Percentiles rank a stretch among this genome's conserved stretches.
phyloP scores from a whole-genome alignment of 2,888 invertebrate species.

The Acanthococcus lagerstroemiae region DNA sequence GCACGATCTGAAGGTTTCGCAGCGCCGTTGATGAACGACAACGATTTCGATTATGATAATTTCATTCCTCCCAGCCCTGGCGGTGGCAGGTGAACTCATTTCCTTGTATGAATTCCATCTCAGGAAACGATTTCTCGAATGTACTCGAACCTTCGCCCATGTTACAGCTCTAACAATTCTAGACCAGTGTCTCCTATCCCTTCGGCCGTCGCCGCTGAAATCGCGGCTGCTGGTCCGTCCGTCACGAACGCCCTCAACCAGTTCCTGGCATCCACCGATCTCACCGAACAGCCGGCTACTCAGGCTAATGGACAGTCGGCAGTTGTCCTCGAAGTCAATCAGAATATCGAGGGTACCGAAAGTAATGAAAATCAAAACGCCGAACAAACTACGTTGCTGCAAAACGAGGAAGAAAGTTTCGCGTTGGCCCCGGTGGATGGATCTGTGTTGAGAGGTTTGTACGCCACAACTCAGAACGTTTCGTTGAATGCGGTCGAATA shows the following conservation, averaged over 20 bases:
- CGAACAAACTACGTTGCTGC: slow-evolving; percentile 77
- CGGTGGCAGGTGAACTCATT: too few relatives aligned
- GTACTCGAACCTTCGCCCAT: too few relatives aligned
- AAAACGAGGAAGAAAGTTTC: slow-evolving; percentile 92
- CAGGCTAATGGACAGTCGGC: background rate
- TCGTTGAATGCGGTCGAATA: too few relatives aligned
- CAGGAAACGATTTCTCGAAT: too few relatives aligned
- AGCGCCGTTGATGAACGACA: slow-evolving; percentile 43
- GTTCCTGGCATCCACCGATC: background rate
- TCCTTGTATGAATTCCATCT: too few relatives aligned
- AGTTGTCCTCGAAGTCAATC: background rate
- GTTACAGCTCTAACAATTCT: slow-evolving; percentile 34
- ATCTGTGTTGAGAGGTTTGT: slow-evolving; percentile 70
- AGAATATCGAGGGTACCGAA: too few relatives aligned
- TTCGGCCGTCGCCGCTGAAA: background rate
- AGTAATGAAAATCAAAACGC: slow-evolving; percentile 18
- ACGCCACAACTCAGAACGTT: too few relatives aligned
- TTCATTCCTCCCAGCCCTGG: slow-evolving; percentile 64
- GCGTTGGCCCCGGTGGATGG: slow-evolving; percentile 93
- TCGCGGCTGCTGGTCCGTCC: background rate
- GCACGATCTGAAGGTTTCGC: background rate
- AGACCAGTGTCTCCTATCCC: slow-evolving; percentile 32
- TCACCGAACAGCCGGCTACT: slow-evolving; percentile 7
- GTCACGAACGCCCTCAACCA: too few relatives aligned
- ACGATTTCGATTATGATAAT: slow-evolving; percentile 62